phyloP scores from a whole-genome alignment of 2,888 invertebrate species.

The Pristionchus exspectatus region DNA sequence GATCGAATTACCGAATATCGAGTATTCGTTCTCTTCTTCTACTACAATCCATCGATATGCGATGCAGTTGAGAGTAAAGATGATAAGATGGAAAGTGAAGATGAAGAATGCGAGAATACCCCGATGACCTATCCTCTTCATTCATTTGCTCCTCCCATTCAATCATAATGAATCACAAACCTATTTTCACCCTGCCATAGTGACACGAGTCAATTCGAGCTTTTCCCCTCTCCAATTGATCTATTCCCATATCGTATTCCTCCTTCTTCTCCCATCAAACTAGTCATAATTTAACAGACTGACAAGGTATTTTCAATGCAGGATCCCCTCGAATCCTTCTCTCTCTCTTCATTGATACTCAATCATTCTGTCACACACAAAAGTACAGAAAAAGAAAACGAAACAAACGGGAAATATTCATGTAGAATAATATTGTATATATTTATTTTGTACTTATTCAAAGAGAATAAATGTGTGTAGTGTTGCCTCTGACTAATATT shows the following conservation, averaged over 20 bases:
- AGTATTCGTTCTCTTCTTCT: slow-evolving; percentile 76
- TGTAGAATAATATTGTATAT: slow-evolving; percentile 10
- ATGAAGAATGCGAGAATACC: not conserved
- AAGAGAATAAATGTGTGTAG: slow-evolving; percentile 19
- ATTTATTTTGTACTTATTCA: slow-evolving; percentile 9
- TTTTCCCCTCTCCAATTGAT: slow-evolving; percentile 13
- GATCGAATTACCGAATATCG: slow-evolving; percentile 68
- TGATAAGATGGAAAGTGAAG: slow-evolving; percentile 31
- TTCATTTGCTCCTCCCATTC: not conserved
- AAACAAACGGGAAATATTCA: slow-evolving; percentile 37
- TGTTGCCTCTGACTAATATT: not conserved
- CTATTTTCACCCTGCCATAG: slow-evolving; percentile 17
- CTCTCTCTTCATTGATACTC: slow-evolving; percentile 1
- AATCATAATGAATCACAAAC: not conserved
- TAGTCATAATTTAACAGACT: not conserved
- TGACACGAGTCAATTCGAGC: slow-evolving; percentile 13
- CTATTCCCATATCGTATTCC: slow-evolving; percentile 35
- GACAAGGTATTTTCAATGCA: not conserved
- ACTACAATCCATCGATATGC: slow-evolving; percentile 74
- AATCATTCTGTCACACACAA: not conserved
- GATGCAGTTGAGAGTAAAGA: slow-evolving; percentile 63
- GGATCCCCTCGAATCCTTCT: not conserved
- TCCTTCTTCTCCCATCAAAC: slow-evolving; percentile 20
- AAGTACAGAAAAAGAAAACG: not conserved
- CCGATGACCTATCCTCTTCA: not conserved